Evolutionary conservation across 2,113 vertebrate genomes (phyloP), one percentile per base, ranked within the genome.

Genomic region (Chaenogobius annularis): DNA sequence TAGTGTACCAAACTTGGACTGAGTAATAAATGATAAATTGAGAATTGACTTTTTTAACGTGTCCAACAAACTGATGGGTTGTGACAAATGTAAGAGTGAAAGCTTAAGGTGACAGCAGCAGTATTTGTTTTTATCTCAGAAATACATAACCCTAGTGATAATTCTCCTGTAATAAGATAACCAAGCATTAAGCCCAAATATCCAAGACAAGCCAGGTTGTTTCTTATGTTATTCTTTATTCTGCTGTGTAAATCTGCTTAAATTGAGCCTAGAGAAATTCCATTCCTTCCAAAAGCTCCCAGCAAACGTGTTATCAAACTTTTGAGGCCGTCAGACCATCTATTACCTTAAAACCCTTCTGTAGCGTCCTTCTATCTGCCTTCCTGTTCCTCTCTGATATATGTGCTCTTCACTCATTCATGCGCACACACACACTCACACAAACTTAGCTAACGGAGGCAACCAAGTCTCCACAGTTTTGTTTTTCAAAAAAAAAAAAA

Each of bases 291-390:
- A 48, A 73, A 66, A 69, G 66, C 66, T 73, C 9, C 0, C 52
- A 76, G 79, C 37, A 55, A 59, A 69, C 40, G 6, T 10, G 55
- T 73, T 66, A 70, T 81, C 62, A 73, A 73, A 70, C 47, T n/a
- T 40, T 37, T 48, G 13, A 66, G 67, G 61, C 10, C 59, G 40
- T 67, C 13, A 37, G 77, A 12, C 62, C 70, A 67, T 81, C 74
- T 77, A 74, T 56, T 70, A 22, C 71, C 71, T 63, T 31, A 59
- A 74, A 74, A 22, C 48, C 52, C 22, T 3, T 20, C 14, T 5
- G 44, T 66, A 66, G 44, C 64, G 47, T n/a, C 44, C n/a, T 19
- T 68, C 66, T 68, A 48, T 68, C 47, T 68, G 9, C 61, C 23
- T 68, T 46, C 48, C 66, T 68, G 61, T 56, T 66, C 69, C 20